Percentiles rank a stretch among this genome's conserved stretches.
phyloP scores from a whole-genome alignment of 1,140 invertebrate species.

The Drosophila ananassae region DNA sequence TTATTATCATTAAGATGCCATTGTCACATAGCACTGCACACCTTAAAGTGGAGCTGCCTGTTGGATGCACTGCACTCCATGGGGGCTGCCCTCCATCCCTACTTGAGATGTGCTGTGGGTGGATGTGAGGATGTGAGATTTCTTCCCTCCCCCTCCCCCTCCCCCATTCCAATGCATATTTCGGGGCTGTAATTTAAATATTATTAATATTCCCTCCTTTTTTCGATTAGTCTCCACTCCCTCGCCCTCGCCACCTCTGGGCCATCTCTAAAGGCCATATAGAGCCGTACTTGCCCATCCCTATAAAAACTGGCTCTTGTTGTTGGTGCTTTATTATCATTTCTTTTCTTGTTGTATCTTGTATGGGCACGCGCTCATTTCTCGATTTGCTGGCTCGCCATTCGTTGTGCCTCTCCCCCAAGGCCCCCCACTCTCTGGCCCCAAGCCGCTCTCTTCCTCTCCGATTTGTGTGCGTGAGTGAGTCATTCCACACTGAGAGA shows the following conservation, averaged over 20 bases:
- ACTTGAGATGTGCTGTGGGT: not conserved
- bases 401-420: conserved; percentile 54
- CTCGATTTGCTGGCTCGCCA: conserved; percentile 61
- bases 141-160: not conserved
- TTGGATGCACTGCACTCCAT: conserved; percentile 22
- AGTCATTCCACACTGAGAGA: conserved; percentile 14
- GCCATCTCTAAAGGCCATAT: not conserved
- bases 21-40: conserved; percentile 71
- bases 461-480: conserved; percentile 31
- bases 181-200: not conserved
- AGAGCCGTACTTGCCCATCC: conserved; percentile 17
- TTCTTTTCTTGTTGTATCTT: conserved; percentile 15
- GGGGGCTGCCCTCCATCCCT: not conserved
- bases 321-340: conserved; percentile 8
- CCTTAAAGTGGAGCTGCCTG: conserved; percentile 42
- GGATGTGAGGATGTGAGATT: not conserved
- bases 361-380: conserved; percentile 58
- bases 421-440: not conserved
- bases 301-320: conserved; percentile 10
- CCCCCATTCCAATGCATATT: not conserved
- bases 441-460: conserved; percentile 1
- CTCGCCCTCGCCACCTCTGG: not conserved
- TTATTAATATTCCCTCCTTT: not conserved
- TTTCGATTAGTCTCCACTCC: not conserved
- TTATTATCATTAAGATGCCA: conserved; percentile 76